Evolutionary conservation across 2,888 invertebrate species (phyloP).

Genomic region (Xanthorhoe spadicearia): DNA sequence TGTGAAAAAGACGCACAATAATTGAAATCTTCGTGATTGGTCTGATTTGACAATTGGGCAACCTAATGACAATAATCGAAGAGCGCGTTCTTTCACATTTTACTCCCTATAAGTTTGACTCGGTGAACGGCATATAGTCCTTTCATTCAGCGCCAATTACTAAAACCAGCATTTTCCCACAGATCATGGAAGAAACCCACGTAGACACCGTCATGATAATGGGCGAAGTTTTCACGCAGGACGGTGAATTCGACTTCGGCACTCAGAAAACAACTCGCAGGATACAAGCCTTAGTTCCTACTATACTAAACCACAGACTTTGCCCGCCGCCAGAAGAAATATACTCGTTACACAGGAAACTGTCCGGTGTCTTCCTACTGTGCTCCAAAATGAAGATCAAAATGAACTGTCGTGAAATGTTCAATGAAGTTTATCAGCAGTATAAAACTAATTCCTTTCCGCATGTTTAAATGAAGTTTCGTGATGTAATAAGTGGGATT

Average conservation of each 20-base stretch:
- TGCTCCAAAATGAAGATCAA: conserved; percentile 94
- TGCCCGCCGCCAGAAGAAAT: conserved; percentile 99
- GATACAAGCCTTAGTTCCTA: conserved; percentile 94
- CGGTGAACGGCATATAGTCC: too few species aligned
- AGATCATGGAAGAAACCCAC: conserved; percentile 97
- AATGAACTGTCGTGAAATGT: conserved; percentile 93
- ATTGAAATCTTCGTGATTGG: too few species aligned
- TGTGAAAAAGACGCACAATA: too few species aligned
- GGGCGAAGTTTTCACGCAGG: conserved; percentile 94
- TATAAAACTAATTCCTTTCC: conserved; percentile 75
- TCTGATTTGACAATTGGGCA: too few species aligned
- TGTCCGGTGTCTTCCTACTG: conserved; percentile 97
- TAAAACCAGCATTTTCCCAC: conserved; percentile 22
- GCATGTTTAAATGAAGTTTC: conserved; percentile 30
- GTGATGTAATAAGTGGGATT: too few species aligned
- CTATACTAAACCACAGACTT: conserved; percentile 96
- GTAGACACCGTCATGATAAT: conserved; percentile 98
- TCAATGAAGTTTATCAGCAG: conserved; percentile 90
- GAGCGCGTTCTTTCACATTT: too few species aligned
- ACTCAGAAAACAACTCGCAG: conserved; percentile 90
- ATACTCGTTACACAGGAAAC: conserved; percentile 98
- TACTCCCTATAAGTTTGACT: too few species aligned
- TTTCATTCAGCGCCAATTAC: too few species aligned
- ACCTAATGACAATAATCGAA: too few species aligned
- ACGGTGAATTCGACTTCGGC: conserved; percentile 94